Evolutionary conservation across 2,113 vertebrate genomes (phyloP).

Genomic region (Phaetusa simplex): DNA sequence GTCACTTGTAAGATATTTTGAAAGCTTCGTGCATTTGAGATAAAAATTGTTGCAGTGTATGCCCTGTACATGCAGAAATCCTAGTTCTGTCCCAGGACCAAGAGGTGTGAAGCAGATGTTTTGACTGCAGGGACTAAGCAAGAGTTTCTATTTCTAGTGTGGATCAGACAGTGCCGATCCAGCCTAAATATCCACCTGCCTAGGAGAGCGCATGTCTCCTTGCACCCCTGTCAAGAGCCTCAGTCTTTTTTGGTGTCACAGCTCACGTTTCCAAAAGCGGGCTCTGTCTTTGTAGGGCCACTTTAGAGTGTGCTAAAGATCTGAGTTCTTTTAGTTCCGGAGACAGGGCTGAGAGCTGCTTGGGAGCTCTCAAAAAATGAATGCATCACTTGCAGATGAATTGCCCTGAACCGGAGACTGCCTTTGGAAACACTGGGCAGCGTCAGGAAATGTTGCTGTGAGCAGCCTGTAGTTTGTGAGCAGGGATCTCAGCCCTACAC

Average conservation of each 20-base stretch:
- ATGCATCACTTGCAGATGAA: background rate
- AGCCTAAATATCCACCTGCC: background rate
- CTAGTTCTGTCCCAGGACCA: background rate
- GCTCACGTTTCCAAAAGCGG: background rate
- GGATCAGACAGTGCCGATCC: background rate
- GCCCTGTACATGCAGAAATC: background rate
- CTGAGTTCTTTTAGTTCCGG: background rate
- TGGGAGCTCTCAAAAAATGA: background rate
- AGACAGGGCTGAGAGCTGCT: background rate
- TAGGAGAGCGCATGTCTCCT: rapidly evolving
- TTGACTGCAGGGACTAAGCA: background rate
- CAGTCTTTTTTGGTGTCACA: background rate
- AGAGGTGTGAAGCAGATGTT: background rate
- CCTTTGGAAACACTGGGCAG: background rate
- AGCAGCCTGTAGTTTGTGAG: background rate
- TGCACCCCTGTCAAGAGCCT: background rate
- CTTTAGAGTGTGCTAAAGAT: background rate
- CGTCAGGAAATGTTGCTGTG: background rate
- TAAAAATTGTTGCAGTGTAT: rapidly evolving
- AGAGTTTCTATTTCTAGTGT: background rate
- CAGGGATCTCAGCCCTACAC: background rate
- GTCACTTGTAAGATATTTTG: background rate
- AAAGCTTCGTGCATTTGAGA: background rate
- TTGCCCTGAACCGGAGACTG: background rate
- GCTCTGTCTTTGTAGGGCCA: background rate